Base-by-base conservation (phyloP, 2,113 vertebrate genomes). In the Dicrurus megarhynchus region DNA sequence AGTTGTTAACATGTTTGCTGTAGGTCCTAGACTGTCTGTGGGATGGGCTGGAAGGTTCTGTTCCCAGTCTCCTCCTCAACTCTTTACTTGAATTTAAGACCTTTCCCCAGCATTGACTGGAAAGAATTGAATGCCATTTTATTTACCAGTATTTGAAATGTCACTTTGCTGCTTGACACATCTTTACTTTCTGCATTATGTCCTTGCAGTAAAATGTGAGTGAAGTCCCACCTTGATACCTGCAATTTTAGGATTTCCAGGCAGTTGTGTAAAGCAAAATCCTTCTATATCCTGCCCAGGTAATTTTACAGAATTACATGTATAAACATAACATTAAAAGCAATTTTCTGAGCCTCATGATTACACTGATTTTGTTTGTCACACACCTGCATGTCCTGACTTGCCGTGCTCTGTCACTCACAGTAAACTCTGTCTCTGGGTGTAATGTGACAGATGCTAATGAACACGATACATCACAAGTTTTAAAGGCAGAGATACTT, bases 341-440 rank as follows among this genome's bases (percentile, higher is more conserved):
- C 89, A 94, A 97, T 97, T 97, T 97, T 92, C 84, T 89, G 70
- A 93, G 86, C 42, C 65, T 94, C 35, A 6, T 97, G 96, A 97
- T 97, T 97, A 90, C 87, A 56, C 92, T 97, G 96, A 97, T 97
- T 97, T 95, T 96, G 90, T 90, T 97, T 97, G 87, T 93, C 68
- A 77, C 88, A 88, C 96, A 97, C 96, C 96, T 97, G 97, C 93
- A 27, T 70, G 78, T 86, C 77, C 86, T 80, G 64, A 92, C 94
- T 84, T 95, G 70, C 47, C 32, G 6, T 42, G 46, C 76, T 91
- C 94, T 93, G 89, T 96, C 95, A 93, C 91, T 96, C 92, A 94
- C 26, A 64, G 86, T 39, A 90, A 84, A 93, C 88, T 86, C 57
- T 67, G 57, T 81, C 91, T 91, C 79, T 46, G 28, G 56, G 78